Percentiles rank a stretch among this genome's conserved stretches.
Conservation (phyloP, 2,888 invertebrate genomes). For the Neria commutata region DNA sequence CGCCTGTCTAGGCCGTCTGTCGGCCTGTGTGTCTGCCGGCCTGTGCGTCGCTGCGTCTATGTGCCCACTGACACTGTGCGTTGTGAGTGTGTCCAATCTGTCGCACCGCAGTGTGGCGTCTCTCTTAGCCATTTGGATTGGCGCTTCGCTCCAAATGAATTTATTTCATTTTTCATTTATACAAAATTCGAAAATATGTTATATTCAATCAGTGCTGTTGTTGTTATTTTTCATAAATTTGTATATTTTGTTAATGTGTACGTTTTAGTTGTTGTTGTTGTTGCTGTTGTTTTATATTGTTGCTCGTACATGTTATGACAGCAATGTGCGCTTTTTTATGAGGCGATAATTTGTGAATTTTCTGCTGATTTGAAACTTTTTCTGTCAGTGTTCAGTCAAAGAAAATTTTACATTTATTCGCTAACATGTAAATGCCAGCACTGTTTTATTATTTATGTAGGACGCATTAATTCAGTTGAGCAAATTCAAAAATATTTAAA, state of each 20-base stretch:
- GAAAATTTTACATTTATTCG: no score
- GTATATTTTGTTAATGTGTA: constrained; percentile 32
- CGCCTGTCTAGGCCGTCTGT: background rate
- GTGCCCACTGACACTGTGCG: no score
- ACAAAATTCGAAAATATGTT: constrained; percentile 38
- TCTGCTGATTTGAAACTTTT: no score
- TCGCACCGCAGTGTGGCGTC: no score
- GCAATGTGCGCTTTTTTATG: constrained; percentile 42
- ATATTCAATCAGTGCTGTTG: constrained; percentile 25
- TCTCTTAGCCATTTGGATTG: no score
- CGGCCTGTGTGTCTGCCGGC: constrained; percentile 3
- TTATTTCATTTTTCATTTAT: constrained; percentile 30
- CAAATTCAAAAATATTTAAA: background rate
- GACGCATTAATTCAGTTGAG: background rate
- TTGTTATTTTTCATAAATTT: constrained; percentile 36
- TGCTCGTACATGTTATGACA: constrained; percentile 40
- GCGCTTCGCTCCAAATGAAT: constrained; percentile 12
- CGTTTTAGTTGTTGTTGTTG: constrained; percentile 18
- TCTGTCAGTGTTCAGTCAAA: no score
- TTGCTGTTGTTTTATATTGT: constrained; percentile 36
- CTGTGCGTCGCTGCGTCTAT: no score
- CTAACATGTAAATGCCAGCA: no score
- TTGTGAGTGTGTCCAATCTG: no score
- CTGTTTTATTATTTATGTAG: background rate
- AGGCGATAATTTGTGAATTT: constrained; percentile 24